A percentile compares a stretch with the other conserved stretches of the same genome.
phyloP scores from a whole-genome alignment of 1,140 invertebrate genomes.

The Leptestheria dahalacensis region DNA sequence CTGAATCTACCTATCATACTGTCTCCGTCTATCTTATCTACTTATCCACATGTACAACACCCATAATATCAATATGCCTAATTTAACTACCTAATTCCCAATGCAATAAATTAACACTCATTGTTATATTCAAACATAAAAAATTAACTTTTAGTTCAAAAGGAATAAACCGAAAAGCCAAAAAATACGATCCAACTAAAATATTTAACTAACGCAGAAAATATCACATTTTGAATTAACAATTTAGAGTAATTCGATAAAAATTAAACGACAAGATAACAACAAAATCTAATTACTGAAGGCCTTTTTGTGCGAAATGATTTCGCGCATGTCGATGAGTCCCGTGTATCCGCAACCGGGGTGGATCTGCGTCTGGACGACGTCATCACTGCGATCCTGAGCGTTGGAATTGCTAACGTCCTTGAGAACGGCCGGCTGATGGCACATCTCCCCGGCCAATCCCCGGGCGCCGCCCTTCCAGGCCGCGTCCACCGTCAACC shows the following conservation, averaged over 20 bases:
- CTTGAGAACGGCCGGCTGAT: neutral
- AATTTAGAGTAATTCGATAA: conserved; percentile 1
- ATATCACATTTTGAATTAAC: conserved; percentile 2
- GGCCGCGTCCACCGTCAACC: conserved; percentile 51
- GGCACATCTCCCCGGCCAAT: neutral
- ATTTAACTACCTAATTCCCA: no score
- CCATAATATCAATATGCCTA: no score
- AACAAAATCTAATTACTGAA: conserved; percentile 1
- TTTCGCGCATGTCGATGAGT: conserved; percentile 50
- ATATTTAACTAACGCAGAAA: no score
- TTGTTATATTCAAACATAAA: no score
- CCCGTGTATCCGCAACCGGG: conserved; percentile 33
- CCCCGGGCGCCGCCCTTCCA: conserved; percentile 49
- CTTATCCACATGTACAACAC: no score
- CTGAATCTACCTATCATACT: no score
- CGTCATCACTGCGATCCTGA: conserved; percentile 2
- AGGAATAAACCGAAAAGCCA: no score
- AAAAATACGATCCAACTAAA: no score
- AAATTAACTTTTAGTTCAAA: no score
- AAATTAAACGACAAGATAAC: conserved; percentile 2
- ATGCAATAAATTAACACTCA: no score
- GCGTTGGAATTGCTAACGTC: conserved; percentile 8
- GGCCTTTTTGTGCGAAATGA: conserved; percentile 43
- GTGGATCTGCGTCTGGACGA: neutral
- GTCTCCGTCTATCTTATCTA: no score